A percentile compares a stretch with the other conserved stretches of the same genome.
Conservation (phyloP, 2,888 invertebrate species). For the Ectropis crepuscularia region DNA sequence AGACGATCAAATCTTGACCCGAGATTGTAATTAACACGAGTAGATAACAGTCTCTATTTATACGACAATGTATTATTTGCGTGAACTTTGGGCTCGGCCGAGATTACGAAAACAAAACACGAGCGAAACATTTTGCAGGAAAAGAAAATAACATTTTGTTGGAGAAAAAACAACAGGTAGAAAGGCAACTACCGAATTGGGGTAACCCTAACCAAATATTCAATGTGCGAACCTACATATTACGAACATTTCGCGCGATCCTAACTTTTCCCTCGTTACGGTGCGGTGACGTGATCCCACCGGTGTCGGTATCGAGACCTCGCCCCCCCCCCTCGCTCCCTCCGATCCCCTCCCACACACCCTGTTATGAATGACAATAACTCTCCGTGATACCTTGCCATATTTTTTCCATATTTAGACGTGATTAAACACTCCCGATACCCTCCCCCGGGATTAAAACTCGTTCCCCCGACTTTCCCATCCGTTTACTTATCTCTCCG, state of each 20-base stretch:
- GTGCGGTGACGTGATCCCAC: constrained; percentile 67
- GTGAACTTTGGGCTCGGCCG: constrained; percentile 24
- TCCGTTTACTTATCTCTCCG: constrained; percentile 72
- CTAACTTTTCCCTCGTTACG: constrained; percentile 62
- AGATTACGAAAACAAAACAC: constrained; percentile 20
- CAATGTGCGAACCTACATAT: constrained; percentile 42
- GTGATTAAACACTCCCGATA: constrained; percentile 79
- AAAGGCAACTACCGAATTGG: constrained; percentile 34
- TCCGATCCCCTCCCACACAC: constrained; percentile 46
- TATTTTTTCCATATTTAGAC: constrained; percentile 81
- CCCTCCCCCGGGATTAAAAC: constrained; percentile 69
- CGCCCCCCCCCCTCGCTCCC: constrained; percentile 40
- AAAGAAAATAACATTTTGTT: constrained; percentile 13
- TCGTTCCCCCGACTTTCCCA: constrained; percentile 70
- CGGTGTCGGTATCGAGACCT: constrained; percentile 68
- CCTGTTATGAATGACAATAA: constrained; percentile 83
- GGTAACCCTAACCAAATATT: constrained; percentile 44
- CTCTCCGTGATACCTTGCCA: constrained; percentile 73
- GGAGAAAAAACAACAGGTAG: constrained; percentile 16
- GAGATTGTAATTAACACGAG: constrained; percentile 33
- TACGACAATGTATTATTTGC: constrained; percentile 18
- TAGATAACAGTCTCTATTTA: constrained; percentile 31
- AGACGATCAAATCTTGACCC: constrained; percentile 32
- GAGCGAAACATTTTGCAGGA: constrained; percentile 4
- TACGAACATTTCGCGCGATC: constrained; percentile 54